Percentiles rank a stretch among this genome's conserved stretches.
These are phyloP conservation scores for Pluvianellus socialis DNA, from an alignment of 2,113 vertebrate genomes.

Conservation along the genomic window DNA sequence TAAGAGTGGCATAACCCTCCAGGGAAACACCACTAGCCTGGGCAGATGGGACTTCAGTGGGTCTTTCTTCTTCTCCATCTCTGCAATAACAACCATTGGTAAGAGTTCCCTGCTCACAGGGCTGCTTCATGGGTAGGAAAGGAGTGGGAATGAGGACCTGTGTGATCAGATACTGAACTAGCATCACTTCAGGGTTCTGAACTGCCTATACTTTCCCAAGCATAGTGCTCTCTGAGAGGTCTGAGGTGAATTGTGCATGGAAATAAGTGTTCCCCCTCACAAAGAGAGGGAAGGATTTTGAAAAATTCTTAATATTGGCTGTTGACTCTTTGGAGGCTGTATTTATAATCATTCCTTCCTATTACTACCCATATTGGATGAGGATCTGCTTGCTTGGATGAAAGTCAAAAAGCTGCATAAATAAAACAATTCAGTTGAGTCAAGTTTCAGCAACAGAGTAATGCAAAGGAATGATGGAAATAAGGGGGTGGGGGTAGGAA, in stretches of 20 bases:
- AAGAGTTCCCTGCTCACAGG: neutral
- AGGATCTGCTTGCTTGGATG: neutral
- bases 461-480: neutral
- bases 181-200: neutral
- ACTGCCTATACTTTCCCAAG: neutral
- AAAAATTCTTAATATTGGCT: neutral
- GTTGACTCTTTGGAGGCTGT: neutral
- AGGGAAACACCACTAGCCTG: conserved; percentile 78
- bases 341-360: neutral
- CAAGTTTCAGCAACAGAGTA: neutral
- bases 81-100: conserved; percentile 91
- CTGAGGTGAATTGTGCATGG: neutral
- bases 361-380: neutral
- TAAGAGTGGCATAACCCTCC: conserved; percentile 78
- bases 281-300: neutral
- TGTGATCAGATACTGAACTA: neutral
- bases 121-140: neutral
- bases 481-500: too few relatives aligned
- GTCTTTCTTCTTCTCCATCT: conserved; percentile 91
- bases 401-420: neutral
- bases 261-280: neutral
- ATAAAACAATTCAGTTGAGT: neutral
- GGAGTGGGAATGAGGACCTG: neutral
- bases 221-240: neutral
- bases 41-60: conserved; percentile 88